phyloP scores from a whole-genome alignment of 2,113 vertebrate species.

The Gasterosteus nipponicus region DNA sequence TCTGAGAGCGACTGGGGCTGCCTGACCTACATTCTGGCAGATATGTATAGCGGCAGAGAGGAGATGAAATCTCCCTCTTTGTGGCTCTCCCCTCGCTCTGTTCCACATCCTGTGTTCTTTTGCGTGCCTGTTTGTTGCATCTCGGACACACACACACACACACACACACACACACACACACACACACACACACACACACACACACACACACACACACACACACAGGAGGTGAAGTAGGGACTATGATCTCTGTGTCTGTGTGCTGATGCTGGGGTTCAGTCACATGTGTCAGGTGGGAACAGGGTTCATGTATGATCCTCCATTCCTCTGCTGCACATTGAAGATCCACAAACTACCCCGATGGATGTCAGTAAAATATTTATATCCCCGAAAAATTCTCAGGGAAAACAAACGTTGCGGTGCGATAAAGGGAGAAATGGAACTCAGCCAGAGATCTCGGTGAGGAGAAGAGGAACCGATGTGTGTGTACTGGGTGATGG shows the following conservation, averaged over 20 bases:
- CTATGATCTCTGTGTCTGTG: constrained; percentile 30
- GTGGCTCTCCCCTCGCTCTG: constrained; percentile 48
- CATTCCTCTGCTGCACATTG: constrained; percentile 3
- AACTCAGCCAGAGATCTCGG: not conserved
- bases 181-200: too few relatives aligned
- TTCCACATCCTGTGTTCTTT: constrained; percentile 58
- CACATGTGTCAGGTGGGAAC: constrained; percentile 28
- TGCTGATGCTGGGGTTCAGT: constrained; percentile 32
- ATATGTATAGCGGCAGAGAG: constrained; percentile 70
- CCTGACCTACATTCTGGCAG: constrained; percentile 81
- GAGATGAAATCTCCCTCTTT: constrained; percentile 66
- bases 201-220: not conserved
- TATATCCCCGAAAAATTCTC: not conserved
- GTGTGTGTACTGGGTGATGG: constrained; percentile 11
- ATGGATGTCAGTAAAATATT: constrained; percentile 25
- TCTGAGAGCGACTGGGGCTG: constrained; percentile 72
- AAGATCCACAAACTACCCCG: constrained; percentile 8
- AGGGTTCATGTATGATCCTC: not conserved
- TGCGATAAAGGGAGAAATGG: not conserved
- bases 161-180: too few relatives aligned
- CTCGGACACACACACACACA: constrained; percentile 33
- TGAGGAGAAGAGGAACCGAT: constrained; percentile 12
- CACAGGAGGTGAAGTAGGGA: constrained; percentile 15
- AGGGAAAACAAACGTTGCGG: not conserved
- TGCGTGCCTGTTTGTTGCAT: constrained; percentile 39